Conservation (phyloP, 2,888 invertebrate genomes). For the Cenopis cana region DNA sequence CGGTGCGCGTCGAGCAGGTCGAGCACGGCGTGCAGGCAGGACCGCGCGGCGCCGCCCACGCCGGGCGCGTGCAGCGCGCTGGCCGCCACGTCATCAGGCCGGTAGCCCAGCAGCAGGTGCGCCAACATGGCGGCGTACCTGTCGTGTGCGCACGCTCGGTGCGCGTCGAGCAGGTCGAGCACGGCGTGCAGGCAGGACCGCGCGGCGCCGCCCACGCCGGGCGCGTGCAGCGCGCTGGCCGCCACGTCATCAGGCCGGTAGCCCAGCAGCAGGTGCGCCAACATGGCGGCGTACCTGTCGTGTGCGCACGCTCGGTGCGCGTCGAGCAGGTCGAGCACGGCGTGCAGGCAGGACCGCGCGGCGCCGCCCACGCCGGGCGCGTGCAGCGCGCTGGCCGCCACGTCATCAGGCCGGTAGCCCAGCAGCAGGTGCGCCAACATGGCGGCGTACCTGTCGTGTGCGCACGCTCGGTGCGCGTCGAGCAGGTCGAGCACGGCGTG, state of each 20-base stretch:
- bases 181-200: conserved; percentile 92
- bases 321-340: conserved; percentile 90
- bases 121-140: too few relatives aligned
- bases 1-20: conserved; percentile 88
- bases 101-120: too few relatives aligned
- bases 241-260: too few relatives aligned
- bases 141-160: conserved; percentile 77
- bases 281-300: conserved; percentile 63
- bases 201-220: conserved; percentile 89
- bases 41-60: conserved; percentile 89
- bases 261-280: too few relatives aligned
- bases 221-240: conserved; percentile 92
- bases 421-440: too few relatives aligned
- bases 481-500: conserved; percentile 91
- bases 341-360: conserved; percentile 91
- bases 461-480: conserved; percentile 87
- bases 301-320: conserved; percentile 83
- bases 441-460: conserved; percentile 59
- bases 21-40: conserved; percentile 91
- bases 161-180: conserved; percentile 88
- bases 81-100: too few relatives aligned
- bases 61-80: conserved; percentile 93
- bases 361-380: conserved; percentile 90
- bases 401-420: too few relatives aligned
- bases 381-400: conserved; percentile 91